Evolutionary conservation across 2,113 vertebrate species (phyloP), one percentile per base, ranked within the genome.

Genomic region (Paedocypris sp.): DNA sequence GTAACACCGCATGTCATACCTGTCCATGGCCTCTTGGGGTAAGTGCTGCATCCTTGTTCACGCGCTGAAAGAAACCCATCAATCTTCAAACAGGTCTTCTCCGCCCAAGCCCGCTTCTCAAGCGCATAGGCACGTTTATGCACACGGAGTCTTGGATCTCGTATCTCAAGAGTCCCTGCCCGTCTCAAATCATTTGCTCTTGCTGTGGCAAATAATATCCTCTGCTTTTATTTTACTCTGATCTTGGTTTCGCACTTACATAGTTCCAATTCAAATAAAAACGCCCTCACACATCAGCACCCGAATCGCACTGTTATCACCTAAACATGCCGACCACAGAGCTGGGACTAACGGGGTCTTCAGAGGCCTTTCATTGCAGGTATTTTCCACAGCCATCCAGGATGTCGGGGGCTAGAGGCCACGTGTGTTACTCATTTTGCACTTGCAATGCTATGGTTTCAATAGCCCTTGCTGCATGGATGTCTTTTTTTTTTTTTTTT

Each of bases 201-300:
- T 46, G 22, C 25, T 22, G 54, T 52, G 64, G 65, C 65, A 60
- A 68, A 64, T 56, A 68, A 64, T 56, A 64, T 49, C 60, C 69
- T 72, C 64, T 61, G 49, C 48, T 33, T 25, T 46, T 22, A 19
- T 62, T 33, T 64, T 60, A 38, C 23, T 52, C 20, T 36, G 57
- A 43, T 59, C 29, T 51, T 67, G 53, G 59, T 71, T 64, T 64
- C 38, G 64, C 60, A 58, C 53, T 31, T 36, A 31, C 29, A 49
- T 46, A 57, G 31, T 51, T 67, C 64, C 66, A 57, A 57, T 32
- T 54, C 29, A 38, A 54, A 61, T 38, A 53, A 38, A 15, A 64
- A 26, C 56, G 32, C 11, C 43, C 43, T 33, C 46, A 43, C 39
- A 41, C 50, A 33, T 51, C 57, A 36, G 46, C 38, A 59, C 62